Conservation (phyloP, 2,888 invertebrate species). For the Pseudanteris insignis region DNA sequence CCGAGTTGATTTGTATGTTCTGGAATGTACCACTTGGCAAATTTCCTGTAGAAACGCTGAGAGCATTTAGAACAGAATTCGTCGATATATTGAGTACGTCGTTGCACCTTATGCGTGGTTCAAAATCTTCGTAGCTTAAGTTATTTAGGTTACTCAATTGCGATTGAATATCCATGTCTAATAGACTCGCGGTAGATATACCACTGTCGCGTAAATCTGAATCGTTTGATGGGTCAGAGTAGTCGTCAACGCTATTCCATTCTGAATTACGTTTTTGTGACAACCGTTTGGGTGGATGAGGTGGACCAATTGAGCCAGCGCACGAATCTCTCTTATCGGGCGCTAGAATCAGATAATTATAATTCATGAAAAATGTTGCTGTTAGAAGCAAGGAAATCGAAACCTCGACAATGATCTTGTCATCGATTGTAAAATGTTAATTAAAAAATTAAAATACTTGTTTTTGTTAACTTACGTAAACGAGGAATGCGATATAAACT, state of each 20-base stretch:
- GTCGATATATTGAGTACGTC: constrained; percentile 65
- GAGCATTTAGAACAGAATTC: constrained; percentile 59
- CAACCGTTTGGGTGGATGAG: constrained; percentile 67
- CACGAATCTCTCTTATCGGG: constrained; percentile 70
- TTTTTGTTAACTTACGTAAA: constrained; percentile 30
- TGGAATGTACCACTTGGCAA: constrained; percentile 58
- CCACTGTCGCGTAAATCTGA: constrained; percentile 70
- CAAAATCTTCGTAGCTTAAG: constrained; percentile 66
- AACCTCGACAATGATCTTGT: too few species aligned
- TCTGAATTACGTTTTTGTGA: constrained; percentile 60
- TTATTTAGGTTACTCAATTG: constrained; percentile 64
- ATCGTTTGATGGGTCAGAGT: constrained; percentile 55
- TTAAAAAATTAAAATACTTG: too few species aligned
- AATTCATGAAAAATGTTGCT: too few species aligned
- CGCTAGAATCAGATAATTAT: too few species aligned
- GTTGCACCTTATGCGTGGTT: constrained; percentile 63
- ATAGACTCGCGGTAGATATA: constrained; percentile 65
- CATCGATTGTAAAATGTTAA: too few species aligned
- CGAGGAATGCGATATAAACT: constrained; percentile 34
- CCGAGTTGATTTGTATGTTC: constrained; percentile 55
- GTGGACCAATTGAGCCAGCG: constrained; percentile 64
- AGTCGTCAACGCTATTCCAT: constrained; percentile 59
- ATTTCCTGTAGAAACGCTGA: constrained; percentile 58
- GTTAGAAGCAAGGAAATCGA: too few species aligned
- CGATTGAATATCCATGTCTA: constrained; percentile 63